Evolutionary conservation across 2,113 vertebrate species (phyloP).

Genomic region (Pomatostomus ruficeps): DNA sequence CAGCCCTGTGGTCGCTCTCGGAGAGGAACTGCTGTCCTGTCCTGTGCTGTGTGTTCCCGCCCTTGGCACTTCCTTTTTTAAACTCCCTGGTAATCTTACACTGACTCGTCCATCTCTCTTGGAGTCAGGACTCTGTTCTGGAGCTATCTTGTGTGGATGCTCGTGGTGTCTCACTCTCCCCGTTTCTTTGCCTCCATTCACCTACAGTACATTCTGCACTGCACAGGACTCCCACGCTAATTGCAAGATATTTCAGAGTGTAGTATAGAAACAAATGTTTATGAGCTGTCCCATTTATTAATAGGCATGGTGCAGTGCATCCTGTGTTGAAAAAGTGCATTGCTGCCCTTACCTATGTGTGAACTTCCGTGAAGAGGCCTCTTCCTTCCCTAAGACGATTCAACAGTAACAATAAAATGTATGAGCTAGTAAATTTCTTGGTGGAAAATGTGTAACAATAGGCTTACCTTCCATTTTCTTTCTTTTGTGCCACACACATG

Average conservation of each 20-base stretch:
- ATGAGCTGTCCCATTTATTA: not conserved
- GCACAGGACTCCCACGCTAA: accelerated
- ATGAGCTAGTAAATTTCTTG: not conserved
- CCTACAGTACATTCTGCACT: not conserved
- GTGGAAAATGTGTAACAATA: not conserved
- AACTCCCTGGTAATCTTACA: not conserved
- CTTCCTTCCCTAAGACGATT: not conserved
- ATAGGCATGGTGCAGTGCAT: not conserved
- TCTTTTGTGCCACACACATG: not conserved
- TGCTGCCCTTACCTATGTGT: not conserved
- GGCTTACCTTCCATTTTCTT: not conserved
- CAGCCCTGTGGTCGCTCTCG: no score
- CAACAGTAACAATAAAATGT: not conserved
- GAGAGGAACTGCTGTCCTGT: not conserved
- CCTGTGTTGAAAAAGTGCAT: not conserved
- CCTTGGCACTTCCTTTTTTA: not conserved
- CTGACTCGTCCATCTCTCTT: not conserved
- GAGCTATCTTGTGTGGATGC: not conserved
- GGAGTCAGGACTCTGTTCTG: not conserved
- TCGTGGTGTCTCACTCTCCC: not conserved
- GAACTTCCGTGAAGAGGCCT: not conserved
- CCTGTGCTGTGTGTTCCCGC: not conserved
- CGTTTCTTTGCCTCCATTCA: not conserved
- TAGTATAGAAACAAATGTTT: not conserved
- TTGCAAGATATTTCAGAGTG: not conserved